Conservation (phyloP, 2,888 invertebrate genomes). For the Eurytoma adleriae region DNA sequence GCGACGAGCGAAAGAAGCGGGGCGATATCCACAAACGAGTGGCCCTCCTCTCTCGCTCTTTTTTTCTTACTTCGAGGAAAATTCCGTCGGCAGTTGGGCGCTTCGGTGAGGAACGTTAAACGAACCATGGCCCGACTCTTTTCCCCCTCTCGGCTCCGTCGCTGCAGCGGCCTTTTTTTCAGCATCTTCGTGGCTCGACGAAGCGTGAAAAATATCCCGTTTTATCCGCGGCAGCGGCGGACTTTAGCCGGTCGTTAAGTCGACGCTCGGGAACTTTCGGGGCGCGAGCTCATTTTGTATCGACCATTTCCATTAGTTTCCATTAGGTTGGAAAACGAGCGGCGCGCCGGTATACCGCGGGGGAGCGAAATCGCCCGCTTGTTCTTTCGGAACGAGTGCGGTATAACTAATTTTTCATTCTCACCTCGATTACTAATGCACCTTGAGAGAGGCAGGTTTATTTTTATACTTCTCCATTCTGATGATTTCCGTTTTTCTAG, state of each 20-base stretch:
- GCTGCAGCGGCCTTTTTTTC: conserved; percentile 22
- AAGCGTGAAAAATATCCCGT: conserved; percentile 63
- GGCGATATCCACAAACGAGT: conserved; percentile 64
- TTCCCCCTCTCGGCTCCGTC: conserved; percentile 31
- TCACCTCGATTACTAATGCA: background rate
- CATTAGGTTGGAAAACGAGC: conserved; percentile 25
- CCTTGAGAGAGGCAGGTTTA: background rate
- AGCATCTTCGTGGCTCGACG: conserved; percentile 54
- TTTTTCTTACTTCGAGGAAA: background rate
- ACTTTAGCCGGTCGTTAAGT: conserved; percentile 27
- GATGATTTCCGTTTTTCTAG: no score
- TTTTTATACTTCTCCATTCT: no score
- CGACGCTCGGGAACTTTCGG: background rate
- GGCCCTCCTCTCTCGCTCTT: conserved; percentile 61
- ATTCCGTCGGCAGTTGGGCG: background rate
- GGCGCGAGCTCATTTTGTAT: conserved; percentile 22
- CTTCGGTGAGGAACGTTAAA: conserved; percentile 57
- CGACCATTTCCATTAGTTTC: conserved; percentile 28
- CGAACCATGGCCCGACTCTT: conserved; percentile 57
- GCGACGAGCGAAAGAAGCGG: background rate
- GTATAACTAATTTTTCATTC: no score
- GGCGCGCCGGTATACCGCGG: no score
- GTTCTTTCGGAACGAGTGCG: no score
- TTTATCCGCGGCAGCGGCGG: conserved; percentile 53
- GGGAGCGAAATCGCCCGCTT: no score